These are phyloP conservation scores for Pristionchus entomophagus DNA, from an alignment of 2,888 invertebrate species.

Conservation along the genomic window DNA sequence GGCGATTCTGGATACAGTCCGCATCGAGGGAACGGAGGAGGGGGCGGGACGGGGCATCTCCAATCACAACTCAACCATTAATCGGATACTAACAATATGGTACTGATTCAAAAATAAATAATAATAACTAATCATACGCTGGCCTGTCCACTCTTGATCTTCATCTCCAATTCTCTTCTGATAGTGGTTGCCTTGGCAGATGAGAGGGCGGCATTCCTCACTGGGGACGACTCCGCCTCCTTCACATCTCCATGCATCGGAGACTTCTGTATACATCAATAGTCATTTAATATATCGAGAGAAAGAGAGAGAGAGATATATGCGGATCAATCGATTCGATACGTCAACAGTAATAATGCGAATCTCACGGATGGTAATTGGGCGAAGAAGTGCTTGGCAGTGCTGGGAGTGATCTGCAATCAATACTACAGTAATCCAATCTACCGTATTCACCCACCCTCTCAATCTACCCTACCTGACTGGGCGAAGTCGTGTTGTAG, in stretches of 20 bases:
- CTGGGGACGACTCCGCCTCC: constrained; percentile 27
- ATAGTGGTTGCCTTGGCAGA: constrained; percentile 32
- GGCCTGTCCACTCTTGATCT: constrained; percentile 50
- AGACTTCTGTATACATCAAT: background rate
- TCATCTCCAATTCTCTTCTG: constrained; percentile 55
- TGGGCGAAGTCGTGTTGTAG: constrained; percentile 20
- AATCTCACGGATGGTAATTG: constrained; percentile 30
- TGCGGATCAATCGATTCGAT: too few relatives aligned
- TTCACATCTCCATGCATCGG: background rate
- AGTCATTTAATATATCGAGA: background rate
- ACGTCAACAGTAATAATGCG: background rate
- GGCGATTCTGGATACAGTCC: constrained; percentile 33
- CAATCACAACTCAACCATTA: background rate
- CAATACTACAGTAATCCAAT: background rate
- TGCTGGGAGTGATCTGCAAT: constrained; percentile 42
- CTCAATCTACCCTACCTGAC: constrained; percentile 10
- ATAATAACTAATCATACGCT: too few relatives aligned
- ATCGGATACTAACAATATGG: too few relatives aligned
- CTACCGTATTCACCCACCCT: background rate
- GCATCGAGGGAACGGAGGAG: constrained; percentile 34
- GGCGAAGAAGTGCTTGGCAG: constrained; percentile 47
- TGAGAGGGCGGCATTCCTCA: constrained; percentile 41
- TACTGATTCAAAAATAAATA: too few relatives aligned
- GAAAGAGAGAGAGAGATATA: too few relatives aligned
- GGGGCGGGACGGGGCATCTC: constrained; percentile 46